Conservation (phyloP, 2,888 invertebrate species). For the Scaptomyza reducta region DNA sequence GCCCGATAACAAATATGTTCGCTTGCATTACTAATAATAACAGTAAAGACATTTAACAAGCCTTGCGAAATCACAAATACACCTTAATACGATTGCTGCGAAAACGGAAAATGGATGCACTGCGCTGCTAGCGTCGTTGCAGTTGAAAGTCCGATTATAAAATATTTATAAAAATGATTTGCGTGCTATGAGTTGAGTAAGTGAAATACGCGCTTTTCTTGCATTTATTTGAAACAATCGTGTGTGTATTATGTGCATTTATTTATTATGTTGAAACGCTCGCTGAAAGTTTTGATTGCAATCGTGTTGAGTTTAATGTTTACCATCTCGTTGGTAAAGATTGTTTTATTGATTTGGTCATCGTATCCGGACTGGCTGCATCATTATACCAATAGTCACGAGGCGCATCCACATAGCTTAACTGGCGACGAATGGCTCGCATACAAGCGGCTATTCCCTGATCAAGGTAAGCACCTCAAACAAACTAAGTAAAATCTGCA, state of each 20-base stretch:
- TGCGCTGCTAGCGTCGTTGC: constrained; percentile 10
- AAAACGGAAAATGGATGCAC: constrained; percentile 6
- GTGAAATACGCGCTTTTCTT: constrained; percentile 7
- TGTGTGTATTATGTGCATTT: constrained; percentile 24
- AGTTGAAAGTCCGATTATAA: constrained; percentile 44
- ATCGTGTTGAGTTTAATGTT: constrained; percentile 85
- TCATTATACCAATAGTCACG: constrained; percentile 9
- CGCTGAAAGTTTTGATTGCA: constrained; percentile 84
- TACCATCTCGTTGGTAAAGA: constrained; percentile 84
- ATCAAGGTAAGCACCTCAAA: constrained; percentile 87
- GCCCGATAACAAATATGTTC: constrained; percentile 25
- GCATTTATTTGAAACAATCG: constrained; percentile 6
- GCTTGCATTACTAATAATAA: constrained; percentile 4
- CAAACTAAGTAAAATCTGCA: background rate
- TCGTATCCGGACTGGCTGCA: constrained; percentile 74
- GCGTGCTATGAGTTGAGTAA: constrained; percentile 10
- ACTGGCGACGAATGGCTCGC: constrained; percentile 88
- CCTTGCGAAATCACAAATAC: background rate
- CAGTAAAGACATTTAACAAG: background rate
- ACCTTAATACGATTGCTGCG: background rate
- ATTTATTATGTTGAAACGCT: constrained; percentile 81
- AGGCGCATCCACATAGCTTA: constrained; percentile 86
- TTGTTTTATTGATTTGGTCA: constrained; percentile 84
- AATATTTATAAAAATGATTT: constrained; percentile 44
- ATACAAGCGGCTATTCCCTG: constrained; percentile 88